Base-by-base conservation (phyloP, 2,888 invertebrate species). In the Dicroscelio sp. region DNA sequence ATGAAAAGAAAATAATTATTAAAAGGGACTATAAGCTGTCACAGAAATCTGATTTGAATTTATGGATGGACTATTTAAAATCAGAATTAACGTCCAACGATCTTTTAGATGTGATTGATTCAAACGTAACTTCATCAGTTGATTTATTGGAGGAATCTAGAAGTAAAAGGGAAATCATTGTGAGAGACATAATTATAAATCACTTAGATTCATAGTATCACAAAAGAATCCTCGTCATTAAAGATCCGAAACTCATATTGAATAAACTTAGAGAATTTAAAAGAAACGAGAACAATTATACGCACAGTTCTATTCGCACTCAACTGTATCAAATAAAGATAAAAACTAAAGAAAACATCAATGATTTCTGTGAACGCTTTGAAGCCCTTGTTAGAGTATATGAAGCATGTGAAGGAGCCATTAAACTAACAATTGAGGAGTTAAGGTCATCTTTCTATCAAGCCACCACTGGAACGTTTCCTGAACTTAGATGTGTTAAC, bases 11-110 rank as follows among this genome's bases (percentile, higher is more conserved):
- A 58, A 17, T 58, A 23, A 58, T n/a, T 23, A 58, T 58, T 23
- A 58, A 58, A 58, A 58, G 58, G 23, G 58, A 58, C 10, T 58
- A 58, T 23, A 58, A 23, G 23, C 23, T 58, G n/a, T 58, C 10
- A n/a, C 20, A 58, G 23, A 58, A 58, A 1, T 63, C 63, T 23
- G 90, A 86, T 48, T 83, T 91, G n/a, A 71, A 91, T 63, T 48
- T 93, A 17, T 93, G 93, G 92, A 10, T 92, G 14, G 91, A 93
- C 75, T 87, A 83, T 75, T 75, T 93, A 30, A 87, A 63, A 76
- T 90, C 93, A 17, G 90, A 93, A n/a, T 71, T 93, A 23, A 52
- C 55, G 4, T 86, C 78, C 33, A 86, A 86, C 75, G 84, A 89
- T n/a, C 75, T 93, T 27, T 55, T 90, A 31, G 83, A 91, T 67